phyloP scores from a whole-genome alignment of 2,888 invertebrate genomes.

The Meiosimyza platycephala region DNA sequence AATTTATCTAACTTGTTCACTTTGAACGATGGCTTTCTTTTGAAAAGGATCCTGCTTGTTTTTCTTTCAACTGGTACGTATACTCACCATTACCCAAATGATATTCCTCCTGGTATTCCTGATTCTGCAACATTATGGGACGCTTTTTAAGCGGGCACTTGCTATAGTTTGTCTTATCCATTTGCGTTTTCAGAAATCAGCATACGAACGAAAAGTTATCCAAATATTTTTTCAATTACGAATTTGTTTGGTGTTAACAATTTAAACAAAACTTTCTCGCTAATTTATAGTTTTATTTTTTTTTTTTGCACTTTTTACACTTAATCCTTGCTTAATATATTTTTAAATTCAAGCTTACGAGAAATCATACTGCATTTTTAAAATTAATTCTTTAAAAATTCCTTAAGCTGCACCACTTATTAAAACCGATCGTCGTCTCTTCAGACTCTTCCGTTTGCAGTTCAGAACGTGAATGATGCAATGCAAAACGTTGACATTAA shows the following conservation, averaged over 20 bases:
- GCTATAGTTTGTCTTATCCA: slow-evolving; percentile 65
- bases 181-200: slow-evolving; percentile 14
- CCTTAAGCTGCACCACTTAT: slow-evolving; percentile 5
- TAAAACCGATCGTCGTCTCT: slow-evolving; percentile 45
- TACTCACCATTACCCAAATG: slow-evolving; percentile 56
- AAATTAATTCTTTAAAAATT: too few species aligned
- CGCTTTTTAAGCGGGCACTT: slow-evolving; percentile 66
- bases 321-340: too few species aligned
- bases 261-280: background rate
- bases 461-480: slow-evolving; percentile 62
- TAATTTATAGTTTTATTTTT: slow-evolving; percentile 15
- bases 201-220: too few species aligned
- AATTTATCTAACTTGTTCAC: too few species aligned
- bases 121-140: slow-evolving; percentile 54
- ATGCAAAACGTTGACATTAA: slow-evolving; percentile 56
- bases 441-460: slow-evolving; percentile 54
- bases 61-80: background rate
- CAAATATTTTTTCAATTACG: too few species aligned
- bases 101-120: slow-evolving; percentile 43
- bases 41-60: too few species aligned
- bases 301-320: too few species aligned
- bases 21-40: too few species aligned
- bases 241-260: too few species aligned
- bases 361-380: too few species aligned
- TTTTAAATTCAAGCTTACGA: too few species aligned